Evolutionary conservation across 2,113 vertebrate species (phyloP).

Genomic region (Ptilorrhoa leucosticta): DNA sequence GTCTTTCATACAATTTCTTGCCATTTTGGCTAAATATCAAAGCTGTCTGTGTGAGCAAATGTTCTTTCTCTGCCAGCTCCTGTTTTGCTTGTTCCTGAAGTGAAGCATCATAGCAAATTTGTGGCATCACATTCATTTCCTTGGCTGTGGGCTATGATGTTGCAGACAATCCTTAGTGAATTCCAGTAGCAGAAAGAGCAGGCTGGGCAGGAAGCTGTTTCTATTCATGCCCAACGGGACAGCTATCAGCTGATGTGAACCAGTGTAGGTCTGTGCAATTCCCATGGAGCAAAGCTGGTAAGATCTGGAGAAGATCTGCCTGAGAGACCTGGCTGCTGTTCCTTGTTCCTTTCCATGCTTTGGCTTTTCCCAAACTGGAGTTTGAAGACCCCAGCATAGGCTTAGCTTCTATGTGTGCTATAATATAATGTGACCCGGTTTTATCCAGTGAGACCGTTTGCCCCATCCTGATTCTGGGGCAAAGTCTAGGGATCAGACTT

Average conservation of each 20-base stretch:
- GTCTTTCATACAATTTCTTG: conserved; percentile 60
- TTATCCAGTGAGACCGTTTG: neutral
- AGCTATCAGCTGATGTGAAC: neutral
- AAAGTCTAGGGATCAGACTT: neutral
- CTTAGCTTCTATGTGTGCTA: neutral
- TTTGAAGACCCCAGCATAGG: neutral
- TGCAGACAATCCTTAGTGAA: neutral
- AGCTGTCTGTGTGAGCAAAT: conserved; percentile 61
- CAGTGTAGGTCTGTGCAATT: neutral
- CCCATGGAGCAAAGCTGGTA: neutral
- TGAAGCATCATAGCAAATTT: conserved; percentile 53
- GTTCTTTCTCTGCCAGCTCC: conserved; percentile 60
- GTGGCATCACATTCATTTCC: conserved; percentile 53
- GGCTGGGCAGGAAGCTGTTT: conserved; percentile 21
- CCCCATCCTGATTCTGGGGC: neutral
- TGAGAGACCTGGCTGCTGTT: neutral
- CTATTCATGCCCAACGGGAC: neutral
- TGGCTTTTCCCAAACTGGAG: neutral
- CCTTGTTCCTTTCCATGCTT: neutral
- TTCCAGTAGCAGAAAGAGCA: neutral
- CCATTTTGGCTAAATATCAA: conserved; percentile 61
- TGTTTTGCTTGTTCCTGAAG: conserved; percentile 58
- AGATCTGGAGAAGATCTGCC: neutral
- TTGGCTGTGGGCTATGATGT: conserved; percentile 37
- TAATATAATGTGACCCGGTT: neutral